Percentiles rank a stretch among this genome's conserved stretches.
Conservation (phyloP, 92 coral and sea anemone genomes). For the Parazoanthus darwini region DNA sequence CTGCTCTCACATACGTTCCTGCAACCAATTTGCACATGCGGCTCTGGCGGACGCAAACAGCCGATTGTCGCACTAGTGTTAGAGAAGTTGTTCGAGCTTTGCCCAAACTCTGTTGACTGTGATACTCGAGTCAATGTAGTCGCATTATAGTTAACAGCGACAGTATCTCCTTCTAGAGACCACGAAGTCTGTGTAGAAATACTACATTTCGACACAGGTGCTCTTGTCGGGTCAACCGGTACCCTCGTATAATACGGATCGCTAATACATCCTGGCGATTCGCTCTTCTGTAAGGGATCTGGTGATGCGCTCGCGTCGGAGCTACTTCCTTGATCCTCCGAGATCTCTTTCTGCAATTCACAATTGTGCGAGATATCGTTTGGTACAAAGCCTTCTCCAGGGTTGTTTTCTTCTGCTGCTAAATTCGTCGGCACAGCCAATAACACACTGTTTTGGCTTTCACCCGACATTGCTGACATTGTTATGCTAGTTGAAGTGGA, state of each 20-base stretch:
- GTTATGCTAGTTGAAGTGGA: neutral
- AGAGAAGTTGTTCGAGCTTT: neutral
- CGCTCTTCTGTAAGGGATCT: neutral
- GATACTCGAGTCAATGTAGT: neutral
- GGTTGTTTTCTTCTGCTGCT: neutral
- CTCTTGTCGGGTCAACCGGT: neutral
- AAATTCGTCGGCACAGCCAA: neutral
- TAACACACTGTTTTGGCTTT: neutral
- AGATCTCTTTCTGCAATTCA: neutral
- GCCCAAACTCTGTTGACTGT: neutral
- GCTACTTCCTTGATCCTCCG: neutral
- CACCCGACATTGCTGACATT: neutral
- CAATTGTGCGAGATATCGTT: neutral
- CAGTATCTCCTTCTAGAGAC: neutral
- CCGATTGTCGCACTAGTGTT: neutral
- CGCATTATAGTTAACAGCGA: neutral
- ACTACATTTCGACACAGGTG: neutral
- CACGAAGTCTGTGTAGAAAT: conserved; percentile 10
- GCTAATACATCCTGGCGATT: neutral
- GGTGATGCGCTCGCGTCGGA: neutral
- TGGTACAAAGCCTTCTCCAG: neutral
- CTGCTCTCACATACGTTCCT: neutral
- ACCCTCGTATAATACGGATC: neutral
- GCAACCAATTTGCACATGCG: neutral
- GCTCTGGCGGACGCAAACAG: neutral